phyloP scores from a whole-genome alignment of 2,797 vertebrate genomes.

The Xenentodon cancila region DNA sequence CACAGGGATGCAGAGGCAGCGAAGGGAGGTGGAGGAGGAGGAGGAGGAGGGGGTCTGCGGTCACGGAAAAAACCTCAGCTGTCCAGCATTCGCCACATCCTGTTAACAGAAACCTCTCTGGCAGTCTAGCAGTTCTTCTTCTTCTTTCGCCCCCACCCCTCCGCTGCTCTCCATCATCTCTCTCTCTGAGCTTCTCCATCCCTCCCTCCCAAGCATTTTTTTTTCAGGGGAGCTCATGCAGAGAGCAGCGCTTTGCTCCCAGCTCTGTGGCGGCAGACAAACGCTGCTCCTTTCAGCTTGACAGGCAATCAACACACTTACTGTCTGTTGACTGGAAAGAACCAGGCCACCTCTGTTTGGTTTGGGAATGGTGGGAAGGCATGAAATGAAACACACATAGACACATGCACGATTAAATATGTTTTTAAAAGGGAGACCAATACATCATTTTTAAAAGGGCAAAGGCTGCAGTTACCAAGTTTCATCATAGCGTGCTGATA shows the following conservation, averaged over 20 bases:
- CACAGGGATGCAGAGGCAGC: slow-evolving; percentile 34
- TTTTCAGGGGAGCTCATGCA: slow-evolving; percentile 48
- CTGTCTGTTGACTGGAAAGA: slow-evolving; percentile 48
- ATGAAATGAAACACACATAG: slow-evolving; percentile 6
- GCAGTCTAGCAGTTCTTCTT: slow-evolving; percentile 31
- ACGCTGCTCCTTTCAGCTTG: slow-evolving; percentile 56
- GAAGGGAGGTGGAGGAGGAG: slow-evolving; percentile 14
- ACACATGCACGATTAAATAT: slow-evolving; percentile 26
- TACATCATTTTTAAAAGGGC: slow-evolving; percentile 18
- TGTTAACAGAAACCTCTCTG: slow-evolving; percentile 69
- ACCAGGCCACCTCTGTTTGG: slow-evolving; percentile 54
- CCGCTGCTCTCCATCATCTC: slow-evolving; percentile 17
- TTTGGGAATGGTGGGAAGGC: slow-evolving; percentile 39
- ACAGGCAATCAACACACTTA: slow-evolving; percentile 56
- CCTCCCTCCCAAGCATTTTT: slow-evolving; percentile 47
- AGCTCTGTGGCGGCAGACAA: slow-evolving; percentile 48
- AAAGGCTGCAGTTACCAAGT: neutral
- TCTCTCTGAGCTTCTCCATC: slow-evolving; percentile 34
- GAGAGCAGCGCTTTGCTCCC: slow-evolving; percentile 31
- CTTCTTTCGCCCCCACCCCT: slow-evolving; percentile 14
- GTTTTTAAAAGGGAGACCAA: slow-evolving; percentile 27
- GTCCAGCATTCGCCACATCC: slow-evolving; percentile 59
- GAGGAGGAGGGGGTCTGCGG: slow-evolving; percentile 37
- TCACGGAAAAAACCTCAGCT: slow-evolving; percentile 55
- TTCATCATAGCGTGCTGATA: neutral